These are phyloP conservation scores for Benthosema pterotum DNA, from an alignment of 2,797 vertebrate genomes.

Conservation along the genomic window DNA sequence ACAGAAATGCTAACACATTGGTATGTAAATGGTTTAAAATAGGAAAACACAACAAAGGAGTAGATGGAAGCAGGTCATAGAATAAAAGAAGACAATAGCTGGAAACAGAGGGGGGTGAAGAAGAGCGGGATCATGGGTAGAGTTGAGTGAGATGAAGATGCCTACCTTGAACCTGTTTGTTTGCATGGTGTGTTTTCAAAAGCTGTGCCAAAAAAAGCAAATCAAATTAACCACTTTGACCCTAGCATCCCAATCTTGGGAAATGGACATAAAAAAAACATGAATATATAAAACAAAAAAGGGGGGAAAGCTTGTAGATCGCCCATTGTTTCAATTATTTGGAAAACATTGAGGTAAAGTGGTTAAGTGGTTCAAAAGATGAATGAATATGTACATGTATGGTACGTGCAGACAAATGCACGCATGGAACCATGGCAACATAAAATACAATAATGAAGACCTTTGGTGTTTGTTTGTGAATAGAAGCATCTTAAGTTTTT, in stretches of 20 bases:
- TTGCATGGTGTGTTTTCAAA: conserved; percentile 99
- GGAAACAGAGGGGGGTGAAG: conserved; percentile 12
- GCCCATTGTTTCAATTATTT: no score
- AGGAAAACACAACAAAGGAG: background rate
- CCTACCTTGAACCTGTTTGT: conserved; percentile 98
- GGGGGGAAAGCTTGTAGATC: no score
- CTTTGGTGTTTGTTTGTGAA: background rate
- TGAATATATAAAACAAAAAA: no score
- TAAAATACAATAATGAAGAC: conserved; percentile 32
- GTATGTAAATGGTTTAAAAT: background rate
- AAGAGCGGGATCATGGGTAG: background rate
- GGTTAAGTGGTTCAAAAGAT: conserved; percentile 38
- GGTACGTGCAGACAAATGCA: conserved; percentile 46
- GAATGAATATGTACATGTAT: conserved; percentile 53
- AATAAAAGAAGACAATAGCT: background rate
- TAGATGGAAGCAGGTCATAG: background rate
- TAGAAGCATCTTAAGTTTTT: background rate
- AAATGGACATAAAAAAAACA: no score
- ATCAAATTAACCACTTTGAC: conserved; percentile 59
- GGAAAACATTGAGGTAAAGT: conserved; percentile 32
- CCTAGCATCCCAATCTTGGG: no score
- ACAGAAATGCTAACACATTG: conserved; percentile 13
- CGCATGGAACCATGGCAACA: conserved; percentile 45
- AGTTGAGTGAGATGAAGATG: conserved; percentile 69
- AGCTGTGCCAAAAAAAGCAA: conserved; percentile 91